Conservation (phyloP, 2,888 invertebrate genomes). For the Patella depressa region DNA sequence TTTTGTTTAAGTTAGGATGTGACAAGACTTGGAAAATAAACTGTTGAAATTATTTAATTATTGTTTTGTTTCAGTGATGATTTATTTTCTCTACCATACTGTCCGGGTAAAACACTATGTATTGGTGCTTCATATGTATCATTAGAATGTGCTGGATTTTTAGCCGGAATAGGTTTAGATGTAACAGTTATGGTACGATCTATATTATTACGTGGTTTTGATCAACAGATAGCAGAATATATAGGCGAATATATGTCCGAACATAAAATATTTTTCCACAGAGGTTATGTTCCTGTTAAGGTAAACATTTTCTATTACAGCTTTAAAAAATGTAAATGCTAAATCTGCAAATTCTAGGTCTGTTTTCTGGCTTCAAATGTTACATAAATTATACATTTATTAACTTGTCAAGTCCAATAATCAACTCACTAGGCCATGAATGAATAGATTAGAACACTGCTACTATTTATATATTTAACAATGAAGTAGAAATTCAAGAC, state of each 20-base stretch:
- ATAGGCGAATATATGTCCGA: conserved; percentile 85
- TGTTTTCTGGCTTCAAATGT: too few relatives aligned
- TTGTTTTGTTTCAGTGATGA: conserved; percentile 81
- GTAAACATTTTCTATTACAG: conserved; percentile 28
- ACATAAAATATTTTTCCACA: conserved; percentile 84
- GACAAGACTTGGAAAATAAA: too few relatives aligned
- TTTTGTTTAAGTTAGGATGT: too few relatives aligned
- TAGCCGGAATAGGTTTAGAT: conserved; percentile 88
- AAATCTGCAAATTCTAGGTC: too few relatives aligned
- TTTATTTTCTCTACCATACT: conserved; percentile 85
- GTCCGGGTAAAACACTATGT: conserved; percentile 84
- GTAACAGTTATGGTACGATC: conserved; percentile 90
- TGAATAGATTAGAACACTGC: too few relatives aligned
- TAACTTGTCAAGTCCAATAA: too few relatives aligned
- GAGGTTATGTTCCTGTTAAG: conserved; percentile 65
- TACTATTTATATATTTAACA: too few relatives aligned
- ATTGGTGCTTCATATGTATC: conserved; percentile 84
- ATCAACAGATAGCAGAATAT: conserved; percentile 90
- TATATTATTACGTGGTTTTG: conserved; percentile 89
- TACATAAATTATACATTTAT: too few relatives aligned
- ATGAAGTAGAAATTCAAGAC: too few relatives aligned
- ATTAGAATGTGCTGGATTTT: conserved; percentile 93
- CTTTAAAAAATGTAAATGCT: too few relatives aligned
- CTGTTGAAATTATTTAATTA: background rate
- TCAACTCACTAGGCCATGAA: too few relatives aligned